Evolutionary conservation across 2,888 invertebrate species (phyloP).

Genomic region (Cotesia congregata): DNA sequence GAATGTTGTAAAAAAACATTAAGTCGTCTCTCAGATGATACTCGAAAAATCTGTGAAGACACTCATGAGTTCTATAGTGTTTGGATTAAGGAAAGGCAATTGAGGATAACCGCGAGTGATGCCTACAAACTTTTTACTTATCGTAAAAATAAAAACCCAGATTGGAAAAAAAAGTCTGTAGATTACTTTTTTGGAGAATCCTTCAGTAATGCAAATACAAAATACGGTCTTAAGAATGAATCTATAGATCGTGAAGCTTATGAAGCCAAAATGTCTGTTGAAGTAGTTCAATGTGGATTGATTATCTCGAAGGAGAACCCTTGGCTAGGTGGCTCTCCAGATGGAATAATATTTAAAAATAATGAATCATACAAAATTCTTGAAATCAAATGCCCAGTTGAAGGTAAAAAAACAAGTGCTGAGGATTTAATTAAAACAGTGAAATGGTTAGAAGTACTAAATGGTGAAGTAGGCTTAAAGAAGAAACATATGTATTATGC

Average conservation of each 20-base stretch:
- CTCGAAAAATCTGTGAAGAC: background rate
- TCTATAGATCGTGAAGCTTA: background rate
- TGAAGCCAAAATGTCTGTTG: constrained; percentile 5
- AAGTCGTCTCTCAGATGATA: background rate
- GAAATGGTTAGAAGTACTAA: constrained; percentile 13
- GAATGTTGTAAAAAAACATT: background rate
- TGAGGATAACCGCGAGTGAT: constrained; percentile 3
- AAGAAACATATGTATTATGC: constrained; percentile 42
- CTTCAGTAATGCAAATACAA: background rate
- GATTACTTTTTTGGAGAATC: constrained; percentile 1
- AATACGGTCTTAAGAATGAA: constrained; percentile 8
- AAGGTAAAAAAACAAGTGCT: constrained; percentile 36
- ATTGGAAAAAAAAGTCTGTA: constrained; percentile 15
- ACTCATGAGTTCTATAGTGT: no score
- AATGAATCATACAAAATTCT: constrained; percentile 39
- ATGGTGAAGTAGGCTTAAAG: constrained; percentile 26
- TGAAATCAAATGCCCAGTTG: constrained; percentile 41
- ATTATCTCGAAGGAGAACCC: constrained; percentile 40
- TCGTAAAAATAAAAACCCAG: background rate
- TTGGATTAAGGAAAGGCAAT: background rate
- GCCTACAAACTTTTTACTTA: background rate
- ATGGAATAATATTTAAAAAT: constrained; percentile 44
- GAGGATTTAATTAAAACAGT: constrained; percentile 3
- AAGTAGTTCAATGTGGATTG: constrained; percentile 35
- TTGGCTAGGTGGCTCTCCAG: constrained; percentile 46